Conservation (phyloP, 2,113 vertebrate species). For the Ahaetulla prasina region DNA sequence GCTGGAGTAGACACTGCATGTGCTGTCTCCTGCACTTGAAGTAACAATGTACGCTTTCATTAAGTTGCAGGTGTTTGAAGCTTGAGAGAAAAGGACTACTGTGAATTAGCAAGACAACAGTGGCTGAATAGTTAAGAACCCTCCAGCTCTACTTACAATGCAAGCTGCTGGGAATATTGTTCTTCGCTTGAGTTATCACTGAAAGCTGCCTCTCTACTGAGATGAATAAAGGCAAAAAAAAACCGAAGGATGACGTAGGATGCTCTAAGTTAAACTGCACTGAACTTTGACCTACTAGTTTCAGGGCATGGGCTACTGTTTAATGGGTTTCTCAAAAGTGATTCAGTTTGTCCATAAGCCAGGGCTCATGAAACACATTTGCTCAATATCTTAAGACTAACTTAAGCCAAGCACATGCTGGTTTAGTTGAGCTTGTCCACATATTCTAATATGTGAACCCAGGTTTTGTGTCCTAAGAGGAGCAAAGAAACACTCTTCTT, state of each 20-base stretch:
- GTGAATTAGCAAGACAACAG: conserved; percentile 28
- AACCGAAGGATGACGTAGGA: conserved; percentile 45
- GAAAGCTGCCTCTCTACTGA: conserved; percentile 50
- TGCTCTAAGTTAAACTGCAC: conserved; percentile 32
- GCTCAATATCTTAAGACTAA: neutral
- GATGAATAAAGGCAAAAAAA: conserved; percentile 54
- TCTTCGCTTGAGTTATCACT: conserved; percentile 47
- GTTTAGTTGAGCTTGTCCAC: neutral
- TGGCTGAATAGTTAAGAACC: conserved; percentile 53
- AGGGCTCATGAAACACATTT: neutral
- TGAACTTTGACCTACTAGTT: conserved; percentile 1
- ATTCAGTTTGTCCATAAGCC: neutral
- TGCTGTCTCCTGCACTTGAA: conserved; percentile 48
- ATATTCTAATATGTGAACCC: neutral
- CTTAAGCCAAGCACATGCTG: neutral
- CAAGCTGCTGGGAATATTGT: conserved; percentile 47
- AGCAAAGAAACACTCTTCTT: neutral
- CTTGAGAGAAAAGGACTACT: conserved; percentile 56
- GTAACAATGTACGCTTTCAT: conserved; percentile 71
- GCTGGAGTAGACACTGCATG: conserved; percentile 43
- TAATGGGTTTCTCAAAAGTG: neutral
- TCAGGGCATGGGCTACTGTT: neutral
- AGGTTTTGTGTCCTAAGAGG: neutral
- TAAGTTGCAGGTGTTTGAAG: conserved; percentile 63
- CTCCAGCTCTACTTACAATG: conserved; percentile 45